Evolutionary conservation across 2,888 invertebrate species (phyloP).

Genomic region (Gymnoscelis rufifasciata): DNA sequence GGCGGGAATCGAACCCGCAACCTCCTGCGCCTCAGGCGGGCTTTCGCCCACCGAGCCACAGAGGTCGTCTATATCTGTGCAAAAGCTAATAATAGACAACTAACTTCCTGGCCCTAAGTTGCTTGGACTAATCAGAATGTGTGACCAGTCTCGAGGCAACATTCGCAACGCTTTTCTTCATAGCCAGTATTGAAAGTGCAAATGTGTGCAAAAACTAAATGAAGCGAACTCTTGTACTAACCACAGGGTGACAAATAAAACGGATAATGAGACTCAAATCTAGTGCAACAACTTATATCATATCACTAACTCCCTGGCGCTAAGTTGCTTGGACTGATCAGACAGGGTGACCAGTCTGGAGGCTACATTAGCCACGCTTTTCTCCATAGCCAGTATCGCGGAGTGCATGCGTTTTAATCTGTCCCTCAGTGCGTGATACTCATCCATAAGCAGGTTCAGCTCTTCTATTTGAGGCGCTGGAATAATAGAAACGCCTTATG

Average conservation of each 20-base stretch:
- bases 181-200: constrained; percentile 25
- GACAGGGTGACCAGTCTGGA: constrained; percentile 46
- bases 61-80: no score
- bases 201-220: no score
- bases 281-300: neutral
- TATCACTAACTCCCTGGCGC: constrained; percentile 52
- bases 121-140: constrained; percentile 54
- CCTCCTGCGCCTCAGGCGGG: no score
- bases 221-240: no score
- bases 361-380: constrained; percentile 47
- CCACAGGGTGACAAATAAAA: no score
- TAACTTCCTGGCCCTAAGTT: constrained; percentile 58
- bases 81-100: constrained; percentile 23
- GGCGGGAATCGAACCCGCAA: no score
- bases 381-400: constrained; percentile 39
- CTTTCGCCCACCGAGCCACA: no score
- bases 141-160: constrained; percentile 46
- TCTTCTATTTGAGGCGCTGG: constrained; percentile 67
- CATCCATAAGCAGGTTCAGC: constrained; percentile 45
- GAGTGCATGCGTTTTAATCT: constrained; percentile 43
- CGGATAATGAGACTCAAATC: neutral
- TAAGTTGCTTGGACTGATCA: constrained; percentile 60
- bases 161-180: constrained; percentile 52
- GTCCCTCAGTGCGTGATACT: constrained; percentile 57
- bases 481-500: constrained; percentile 1